These are phyloP conservation scores for Epinotia bilunana DNA, from an alignment of 2,888 invertebrate genomes.

Conservation along the genomic window DNA sequence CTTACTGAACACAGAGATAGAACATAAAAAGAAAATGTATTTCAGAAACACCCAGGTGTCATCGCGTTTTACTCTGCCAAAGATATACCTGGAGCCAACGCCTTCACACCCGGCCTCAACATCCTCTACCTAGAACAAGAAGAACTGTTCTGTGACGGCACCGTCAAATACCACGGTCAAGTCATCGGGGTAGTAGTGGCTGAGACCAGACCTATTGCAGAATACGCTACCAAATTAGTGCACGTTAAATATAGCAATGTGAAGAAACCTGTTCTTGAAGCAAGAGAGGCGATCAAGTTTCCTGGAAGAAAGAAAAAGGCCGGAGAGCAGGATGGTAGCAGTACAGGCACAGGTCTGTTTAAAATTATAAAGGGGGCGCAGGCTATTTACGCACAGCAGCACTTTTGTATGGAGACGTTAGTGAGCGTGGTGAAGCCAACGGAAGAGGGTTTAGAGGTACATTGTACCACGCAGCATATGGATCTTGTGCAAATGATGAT, in stretches of 20 bases:
- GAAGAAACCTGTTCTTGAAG: constrained; percentile 59
- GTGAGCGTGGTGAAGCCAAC: constrained; percentile 85
- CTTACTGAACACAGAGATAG: too few species aligned
- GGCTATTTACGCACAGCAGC: constrained; percentile 86
- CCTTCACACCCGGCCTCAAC: constrained; percentile 68
- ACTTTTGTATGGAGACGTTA: constrained; percentile 90
- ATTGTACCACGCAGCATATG: constrained; percentile 85
- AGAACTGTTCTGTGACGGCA: constrained; percentile 70
- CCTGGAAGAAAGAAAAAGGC: constrained; percentile 50
- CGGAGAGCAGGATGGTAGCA: constrained; percentile 55
- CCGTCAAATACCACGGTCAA: constrained; percentile 45
- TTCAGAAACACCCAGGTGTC: constrained; percentile 86
- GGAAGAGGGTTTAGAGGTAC: constrained; percentile 88
- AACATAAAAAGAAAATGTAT: constrained; percentile 37
- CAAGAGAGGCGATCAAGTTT: constrained; percentile 56
- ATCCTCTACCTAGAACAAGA: constrained; percentile 58
- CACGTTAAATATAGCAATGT: constrained; percentile 78
- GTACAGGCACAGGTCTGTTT: constrained; percentile 73
- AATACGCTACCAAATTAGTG: constrained; percentile 83
- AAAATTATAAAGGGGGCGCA: constrained; percentile 79
- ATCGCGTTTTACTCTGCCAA: constrained; percentile 85
- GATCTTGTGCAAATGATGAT: constrained; percentile 83
- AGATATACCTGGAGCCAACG: constrained; percentile 88
- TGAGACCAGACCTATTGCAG: constrained; percentile 77
- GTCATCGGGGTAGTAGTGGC: constrained; percentile 77